Base-by-base conservation (phyloP, 2,888 invertebrate species). In the Heliconius charithonia region DNA sequence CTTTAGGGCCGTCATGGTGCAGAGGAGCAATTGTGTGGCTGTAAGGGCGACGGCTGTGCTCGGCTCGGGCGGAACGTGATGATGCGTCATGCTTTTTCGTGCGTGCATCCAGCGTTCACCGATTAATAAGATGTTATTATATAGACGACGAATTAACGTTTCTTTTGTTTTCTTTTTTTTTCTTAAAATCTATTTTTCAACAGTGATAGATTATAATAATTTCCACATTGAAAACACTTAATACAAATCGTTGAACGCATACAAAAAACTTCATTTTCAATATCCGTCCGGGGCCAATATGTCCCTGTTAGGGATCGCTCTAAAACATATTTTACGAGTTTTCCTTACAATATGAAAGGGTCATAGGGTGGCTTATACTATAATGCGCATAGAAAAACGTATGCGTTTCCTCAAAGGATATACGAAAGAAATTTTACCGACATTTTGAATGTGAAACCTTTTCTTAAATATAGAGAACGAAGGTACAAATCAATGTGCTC, bases 251-350 rank as follows among this genome's bases (percentile, higher is more conserved):
- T 86, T 86, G 88, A 88, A 89, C 89, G 89, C 88, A 90, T 91
- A 90, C 89, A 88, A 89, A 90, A 90, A 90, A 87, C 89, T 89
- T 91, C 88, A 90, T 90, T 91, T 90, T 90, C 90, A 91, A 90
- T 91, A 90, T 87, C 85, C 80, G 84, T 37, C 85, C 85, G 82
- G 84, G 84, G 84, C 85, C 88, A 89, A 90, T 90, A 89, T 90
- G 89, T 89, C 85, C 85, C 82, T 74, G 83, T 76, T 80, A 81
- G 86, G 89, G 85, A 83, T 83, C 84, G 86, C 83, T 87, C 89
- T 90, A 86, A 89, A 90, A 90, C 89, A 90, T 91, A 90, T 89
- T 90, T 90, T 90, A 91, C 86, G 89, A 84, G 79, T 82, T 70
- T 77, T 82, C 81, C 79, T 81, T 79, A 83, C 85, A 84, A 85